Base-by-base conservation (phyloP, 2,888 invertebrate genomes). In the Acronicta alni region DNA sequence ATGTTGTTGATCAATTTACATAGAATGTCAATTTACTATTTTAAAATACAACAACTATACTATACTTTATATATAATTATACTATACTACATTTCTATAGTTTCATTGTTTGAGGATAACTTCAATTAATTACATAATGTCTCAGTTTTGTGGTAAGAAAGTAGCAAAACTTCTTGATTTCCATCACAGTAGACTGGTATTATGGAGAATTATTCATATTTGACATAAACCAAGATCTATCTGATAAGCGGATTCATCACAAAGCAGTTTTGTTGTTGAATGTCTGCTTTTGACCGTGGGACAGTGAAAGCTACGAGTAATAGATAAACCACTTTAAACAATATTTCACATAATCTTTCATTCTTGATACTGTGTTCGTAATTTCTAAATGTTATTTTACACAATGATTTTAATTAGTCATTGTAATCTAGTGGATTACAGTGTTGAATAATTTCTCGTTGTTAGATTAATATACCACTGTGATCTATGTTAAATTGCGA, bases 281-380 rank as follows among this genome's bases (percentile, higher is more conserved):
- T 46, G 38, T 72, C 69, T 63, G 67, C 62, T 73, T 70, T 75
- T 75, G 67, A 66, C 78, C 87, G 89, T 89, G 89, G 73, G 90
- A 89, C 87, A 83, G 89, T 88, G 91, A 91, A 91, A 91, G 90
- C 82, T 69, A 12, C 30, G 30, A 1, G 30, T 30, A 72, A 73
- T 78, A 82, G 70, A 81, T 81, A 70, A 72, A 84, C 80, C 78
- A 79, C 81, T 83, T 82, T 77, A 71, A 82, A 78, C 72, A 78
- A 83, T 84, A 84, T 74, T 86, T 90, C 91, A 84, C 91, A 91
- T 89, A 87, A 88, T 86, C 81, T 83, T 77, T 74, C 78, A 42
- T 46, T 80, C 79, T 76, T 69, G 69, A 67, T 79, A 80, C 68
- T 80, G 77, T 84, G 75, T 75, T 69, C 65, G 62, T 65, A 72